These are phyloP conservation scores for Seriola rivoliana DNA, from an alignment of 2,113 vertebrate genomes.

Conservation along the genomic window DNA sequence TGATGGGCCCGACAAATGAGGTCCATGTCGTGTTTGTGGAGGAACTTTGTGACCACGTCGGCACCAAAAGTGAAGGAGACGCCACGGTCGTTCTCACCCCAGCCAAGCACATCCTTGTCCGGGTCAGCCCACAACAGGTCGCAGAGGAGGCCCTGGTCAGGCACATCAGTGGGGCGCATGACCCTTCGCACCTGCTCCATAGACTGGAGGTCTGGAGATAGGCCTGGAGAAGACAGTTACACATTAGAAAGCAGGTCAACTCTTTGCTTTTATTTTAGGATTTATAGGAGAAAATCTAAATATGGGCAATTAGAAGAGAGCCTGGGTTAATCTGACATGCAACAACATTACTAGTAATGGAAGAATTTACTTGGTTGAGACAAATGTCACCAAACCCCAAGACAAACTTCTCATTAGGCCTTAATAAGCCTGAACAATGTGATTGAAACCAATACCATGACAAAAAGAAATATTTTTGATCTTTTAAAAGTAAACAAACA, in stretches of 20 bases:
- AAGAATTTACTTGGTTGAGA: neutral
- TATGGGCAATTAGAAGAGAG: too few species aligned
- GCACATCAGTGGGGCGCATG: slow-evolving; percentile 96
- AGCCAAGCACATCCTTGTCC: slow-evolving; percentile 96
- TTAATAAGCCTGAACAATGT: neutral
- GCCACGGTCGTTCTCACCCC: slow-evolving; percentile 96
- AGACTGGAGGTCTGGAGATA: slow-evolving; percentile 96
- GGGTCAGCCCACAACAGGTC: slow-evolving; percentile 97
- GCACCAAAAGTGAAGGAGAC: slow-evolving; percentile 98
- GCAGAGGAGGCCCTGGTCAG: slow-evolving; percentile 96
- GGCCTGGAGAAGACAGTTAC: slow-evolving; percentile 76
- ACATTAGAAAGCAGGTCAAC: neutral
- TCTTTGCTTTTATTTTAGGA: neutral
- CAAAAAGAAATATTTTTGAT: neutral
- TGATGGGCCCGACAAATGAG: slow-evolving; percentile 98
- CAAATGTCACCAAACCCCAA: too few species aligned
- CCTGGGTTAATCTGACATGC: neutral
- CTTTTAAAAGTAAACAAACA: neutral
- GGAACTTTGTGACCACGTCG: slow-evolving; percentile 96
- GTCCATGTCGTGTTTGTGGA: slow-evolving; percentile 98
- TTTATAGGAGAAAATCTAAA: neutral
- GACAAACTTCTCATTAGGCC: neutral
- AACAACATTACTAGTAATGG: neutral
- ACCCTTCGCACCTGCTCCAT: slow-evolving; percentile 98
- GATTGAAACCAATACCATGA: neutral